Conservation (phyloP, 2,113 vertebrate species). For the Gymnocephalus cernua region DNA sequence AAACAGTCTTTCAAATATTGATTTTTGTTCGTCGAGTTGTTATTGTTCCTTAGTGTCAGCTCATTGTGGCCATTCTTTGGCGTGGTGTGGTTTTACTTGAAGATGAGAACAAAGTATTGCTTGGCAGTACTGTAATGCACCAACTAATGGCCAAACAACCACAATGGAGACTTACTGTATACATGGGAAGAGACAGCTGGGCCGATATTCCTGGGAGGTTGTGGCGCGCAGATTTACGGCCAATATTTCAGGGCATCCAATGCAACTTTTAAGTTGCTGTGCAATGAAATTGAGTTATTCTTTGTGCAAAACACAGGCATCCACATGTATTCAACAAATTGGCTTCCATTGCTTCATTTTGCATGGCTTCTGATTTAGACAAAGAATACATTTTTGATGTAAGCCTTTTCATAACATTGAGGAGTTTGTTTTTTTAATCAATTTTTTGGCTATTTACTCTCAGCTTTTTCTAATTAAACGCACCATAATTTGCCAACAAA, state of each 20-base stretch:
- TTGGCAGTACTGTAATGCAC: slow-evolving; percentile 31
- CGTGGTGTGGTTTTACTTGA: slow-evolving; percentile 18
- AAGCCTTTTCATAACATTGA: slow-evolving; percentile 26
- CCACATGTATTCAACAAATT: slow-evolving; percentile 38
- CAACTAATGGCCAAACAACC: slow-evolving; percentile 31
- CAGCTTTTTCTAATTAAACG: slow-evolving; percentile 33
- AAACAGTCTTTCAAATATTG: slow-evolving; percentile 46
- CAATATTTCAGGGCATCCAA: slow-evolving; percentile 26
- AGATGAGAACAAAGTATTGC: slow-evolving; percentile 31
- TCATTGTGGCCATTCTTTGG: slow-evolving; percentile 7
- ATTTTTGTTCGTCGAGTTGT: slow-evolving; percentile 50
- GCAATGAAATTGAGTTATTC: slow-evolving; percentile 17
- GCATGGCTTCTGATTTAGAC: not conserved
- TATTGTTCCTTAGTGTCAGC: slow-evolving; percentile 31
- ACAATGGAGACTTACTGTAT: slow-evolving; percentile 29
- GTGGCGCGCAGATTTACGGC: slow-evolving; percentile 19
- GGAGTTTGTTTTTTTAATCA: not conserved
- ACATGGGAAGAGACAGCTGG: slow-evolving; percentile 23
- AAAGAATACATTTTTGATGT: not conserved
- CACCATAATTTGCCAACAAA: slow-evolving; percentile 49
- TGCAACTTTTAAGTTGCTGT: slow-evolving; percentile 38
- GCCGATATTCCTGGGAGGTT: slow-evolving; percentile 32
- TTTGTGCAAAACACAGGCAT: slow-evolving; percentile 34
- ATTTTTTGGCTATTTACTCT: slow-evolving; percentile 10
- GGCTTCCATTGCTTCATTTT: slow-evolving; percentile 6